Base-by-base conservation (phyloP, 1,140 invertebrate genomes). In the Brachystomella parvula region DNA sequence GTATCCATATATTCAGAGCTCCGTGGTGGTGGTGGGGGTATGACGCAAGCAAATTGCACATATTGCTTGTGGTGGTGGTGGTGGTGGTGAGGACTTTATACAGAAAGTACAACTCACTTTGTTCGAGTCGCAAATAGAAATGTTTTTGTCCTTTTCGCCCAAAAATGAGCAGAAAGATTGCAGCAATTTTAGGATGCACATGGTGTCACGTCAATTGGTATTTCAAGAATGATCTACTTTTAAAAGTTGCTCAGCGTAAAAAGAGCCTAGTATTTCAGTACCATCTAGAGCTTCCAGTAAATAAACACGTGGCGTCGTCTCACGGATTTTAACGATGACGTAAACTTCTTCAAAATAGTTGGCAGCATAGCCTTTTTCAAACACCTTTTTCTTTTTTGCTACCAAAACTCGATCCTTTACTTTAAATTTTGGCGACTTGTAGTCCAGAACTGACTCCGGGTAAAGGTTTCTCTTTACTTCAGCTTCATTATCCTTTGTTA, bases 291-390 rank as follows among this genome's bases (percentile, higher is more conserved):
- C 49, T 29, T 64, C 29, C 2, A 64, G 6, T 35, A 15, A 6
- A 33, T 64, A 64, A n/a, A 47, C 47, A 12, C 2, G 6, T 2
- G 63, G 63, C 3, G 3, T 26, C n/a, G 63, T 64, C 17, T 31
- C 17, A 3, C 47, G 3, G 28, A 64, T 47, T 57, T 30, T 57
- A 9, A 21, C 21, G 9, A 64, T 57, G 2, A 9, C 31, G 47
- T 53, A 64, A 26, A 64, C n/a, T 57, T 64, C 63, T 26, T 32
- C 44, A 33, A 9, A 31, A 15, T 12, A 64, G 35, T 64, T 64
- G 1, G 26, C 49, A 19, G n/a, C 21, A 30, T 64, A 64, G 2
- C 64, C 64, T 53, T 59, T 65, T 44, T 58, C 56, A 39, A 58
- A 65, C 2, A 29, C 26, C 2, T 33, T 26, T 26, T 65, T 65